Percentiles rank a stretch among this genome's conserved stretches.
phyloP scores from a whole-genome alignment of 1,140 invertebrate species.

The Dryas iulia region DNA sequence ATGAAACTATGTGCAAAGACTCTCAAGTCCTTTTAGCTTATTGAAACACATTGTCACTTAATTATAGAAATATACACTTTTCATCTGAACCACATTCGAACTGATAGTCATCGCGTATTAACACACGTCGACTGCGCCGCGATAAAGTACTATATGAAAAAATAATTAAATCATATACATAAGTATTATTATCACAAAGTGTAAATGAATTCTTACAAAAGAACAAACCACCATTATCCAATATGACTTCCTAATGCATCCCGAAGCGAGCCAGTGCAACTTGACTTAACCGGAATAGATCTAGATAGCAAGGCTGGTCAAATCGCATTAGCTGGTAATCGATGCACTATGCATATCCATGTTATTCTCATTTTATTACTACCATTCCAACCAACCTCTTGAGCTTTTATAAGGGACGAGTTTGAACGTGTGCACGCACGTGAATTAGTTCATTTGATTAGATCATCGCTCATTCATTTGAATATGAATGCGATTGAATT shows the following conservation, averaged over 20 bases:
- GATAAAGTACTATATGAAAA: too few species aligned
- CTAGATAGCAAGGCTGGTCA: slow-evolving; percentile 46
- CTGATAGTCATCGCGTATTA: too few species aligned
- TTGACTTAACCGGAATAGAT: slow-evolving; percentile 51
- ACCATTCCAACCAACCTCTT: slow-evolving; percentile 20
- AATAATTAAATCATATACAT: too few species aligned
- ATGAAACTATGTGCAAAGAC: too few species aligned
- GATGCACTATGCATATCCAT: slow-evolving; percentile 44
- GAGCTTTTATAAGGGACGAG: slow-evolving; percentile 23
- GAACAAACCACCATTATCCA: slow-evolving; percentile 6
- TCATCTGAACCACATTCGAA: too few species aligned
- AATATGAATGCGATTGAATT: slow-evolving; percentile 1
- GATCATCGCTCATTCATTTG: slow-evolving; percentile 16
- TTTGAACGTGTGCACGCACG: slow-evolving; percentile 16
- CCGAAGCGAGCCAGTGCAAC: slow-evolving; percentile 22
- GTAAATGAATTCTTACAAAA: slow-evolving; percentile 10
- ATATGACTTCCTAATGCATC: slow-evolving; percentile 30
- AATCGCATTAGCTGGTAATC: slow-evolving; percentile 62
- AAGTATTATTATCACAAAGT: too few species aligned
- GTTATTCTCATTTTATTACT: slow-evolving; percentile 30
- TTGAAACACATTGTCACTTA: too few species aligned
- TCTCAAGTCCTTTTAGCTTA: too few species aligned
- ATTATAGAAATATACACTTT: too few species aligned
- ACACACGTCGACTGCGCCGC: too few species aligned
- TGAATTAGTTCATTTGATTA: slow-evolving; percentile 29